Percentiles rank a stretch among this genome's conserved stretches.
phyloP scores from a whole-genome alignment of 2,888 invertebrate genomes.

The Lasioglossum figueresi region DNA sequence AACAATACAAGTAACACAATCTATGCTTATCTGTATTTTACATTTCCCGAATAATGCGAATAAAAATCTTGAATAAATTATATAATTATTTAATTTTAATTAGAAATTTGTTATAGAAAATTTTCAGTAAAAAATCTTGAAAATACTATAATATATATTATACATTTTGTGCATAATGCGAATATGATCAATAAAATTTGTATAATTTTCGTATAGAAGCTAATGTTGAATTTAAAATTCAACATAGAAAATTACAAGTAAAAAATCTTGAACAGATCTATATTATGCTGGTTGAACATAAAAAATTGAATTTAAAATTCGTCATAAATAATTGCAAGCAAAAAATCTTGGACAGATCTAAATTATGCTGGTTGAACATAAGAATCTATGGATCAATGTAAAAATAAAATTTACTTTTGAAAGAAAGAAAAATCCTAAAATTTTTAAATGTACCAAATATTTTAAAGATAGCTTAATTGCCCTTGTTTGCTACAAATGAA shows the following conservation, averaged over 20 bases:
- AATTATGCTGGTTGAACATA: not conserved
- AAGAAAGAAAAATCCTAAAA: not conserved
- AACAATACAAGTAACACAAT: not conserved
- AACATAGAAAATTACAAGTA: not conserved
- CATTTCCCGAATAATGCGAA: not conserved
- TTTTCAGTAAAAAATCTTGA: no score
- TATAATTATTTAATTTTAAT: no score
- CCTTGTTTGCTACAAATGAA: not conserved
- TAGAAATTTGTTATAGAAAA: not conserved
- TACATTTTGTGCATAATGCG: no score
- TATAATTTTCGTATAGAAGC: no score
- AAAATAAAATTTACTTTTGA: not conserved
- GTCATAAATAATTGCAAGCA: not conserved
- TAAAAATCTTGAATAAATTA: no score
- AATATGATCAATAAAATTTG: no score
- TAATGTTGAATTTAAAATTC: no score
- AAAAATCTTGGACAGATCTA: not conserved
- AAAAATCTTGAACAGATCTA: not conserved
- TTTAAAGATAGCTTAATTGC: not conserved
- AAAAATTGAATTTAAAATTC: no score
- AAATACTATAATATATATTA: no score
- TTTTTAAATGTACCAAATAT: not conserved
- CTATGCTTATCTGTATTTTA: not conserved
- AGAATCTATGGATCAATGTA: not conserved
- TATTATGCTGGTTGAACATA: not conserved